phyloP scores from a whole-genome alignment of 2,888 invertebrate genomes.

The Euclidia mi region DNA sequence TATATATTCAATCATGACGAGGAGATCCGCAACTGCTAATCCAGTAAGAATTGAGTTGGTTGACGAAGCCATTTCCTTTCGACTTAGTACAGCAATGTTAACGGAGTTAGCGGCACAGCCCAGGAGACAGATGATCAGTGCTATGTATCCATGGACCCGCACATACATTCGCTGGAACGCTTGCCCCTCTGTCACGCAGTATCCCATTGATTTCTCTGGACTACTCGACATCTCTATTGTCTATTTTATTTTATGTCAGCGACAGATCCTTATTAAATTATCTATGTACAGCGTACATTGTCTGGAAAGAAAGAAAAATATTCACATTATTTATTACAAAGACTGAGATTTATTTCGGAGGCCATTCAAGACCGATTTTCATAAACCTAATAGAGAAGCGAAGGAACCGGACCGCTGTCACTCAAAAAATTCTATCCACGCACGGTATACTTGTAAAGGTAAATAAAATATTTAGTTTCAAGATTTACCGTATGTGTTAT shows the following conservation, averaged over 20 bases:
- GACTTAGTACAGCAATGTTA: conserved; percentile 96
- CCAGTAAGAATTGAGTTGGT: conserved; percentile 98
- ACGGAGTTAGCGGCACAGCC: conserved; percentile 97
- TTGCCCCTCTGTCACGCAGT: conserved; percentile 89
- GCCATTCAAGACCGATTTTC: conserved; percentile 13
- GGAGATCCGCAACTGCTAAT: conserved; percentile 96
- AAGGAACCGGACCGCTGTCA: conserved; percentile 34
- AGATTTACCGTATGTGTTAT: conserved; percentile 51
- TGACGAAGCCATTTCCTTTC: conserved; percentile 97
- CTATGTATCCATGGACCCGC: conserved; percentile 95
- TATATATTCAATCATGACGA: conserved; percentile 98
- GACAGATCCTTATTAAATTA: conserved; percentile 25
- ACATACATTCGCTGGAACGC: conserved; percentile 91
- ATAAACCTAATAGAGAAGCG: conserved; percentile 26
- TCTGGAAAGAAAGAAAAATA: conserved; percentile 46
- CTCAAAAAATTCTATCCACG: conserved; percentile 32
- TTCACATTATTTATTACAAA: conserved; percentile 19
- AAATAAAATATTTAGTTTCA: conserved; percentile 32
- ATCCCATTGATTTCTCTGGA: conserved; percentile 66
- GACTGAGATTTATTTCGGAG: conserved; percentile 13
- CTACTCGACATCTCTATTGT: conserved; percentile 56
- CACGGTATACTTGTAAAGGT: conserved; percentile 20
- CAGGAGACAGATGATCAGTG: conserved; percentile 95
- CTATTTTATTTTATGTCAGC: conserved; percentile 14
- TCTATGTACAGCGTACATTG: conserved; percentile 36